phyloP scores from a whole-genome alignment of 2,888 invertebrate species.

The Amphipoea oculea region DNA sequence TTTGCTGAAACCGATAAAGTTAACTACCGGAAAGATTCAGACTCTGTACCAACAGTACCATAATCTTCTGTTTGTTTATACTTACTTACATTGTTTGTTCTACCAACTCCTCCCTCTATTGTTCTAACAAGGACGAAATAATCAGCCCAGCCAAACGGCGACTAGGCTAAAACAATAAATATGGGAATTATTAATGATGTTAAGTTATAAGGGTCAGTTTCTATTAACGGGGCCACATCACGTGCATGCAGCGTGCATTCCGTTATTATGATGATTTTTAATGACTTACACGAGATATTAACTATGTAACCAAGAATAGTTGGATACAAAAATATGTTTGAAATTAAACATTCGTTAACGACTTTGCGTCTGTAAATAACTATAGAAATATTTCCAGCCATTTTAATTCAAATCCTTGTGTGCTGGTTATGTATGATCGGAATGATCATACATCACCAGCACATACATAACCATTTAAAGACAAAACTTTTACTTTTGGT shows the following conservation, averaged over 20 bases:
- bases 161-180: slow-evolving; percentile 44
- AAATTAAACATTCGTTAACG: background rate
- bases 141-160: slow-evolving; percentile 27
- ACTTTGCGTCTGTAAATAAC: background rate
- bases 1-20: slow-evolving; percentile 42
- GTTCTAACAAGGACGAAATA: slow-evolving; percentile 55
- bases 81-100: slow-evolving; percentile 20
- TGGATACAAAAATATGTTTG: background rate
- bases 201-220: slow-evolving; percentile 17
- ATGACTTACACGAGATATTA: slow-evolving; percentile 11
- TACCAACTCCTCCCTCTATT: slow-evolving; percentile 40
- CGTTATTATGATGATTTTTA: background rate
- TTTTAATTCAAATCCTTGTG: background rate
- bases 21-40: slow-evolving; percentile 51
- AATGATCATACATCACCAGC: too few relatives aligned
- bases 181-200: slow-evolving; percentile 21
- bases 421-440: background rate
- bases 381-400: background rate
- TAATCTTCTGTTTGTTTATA: slow-evolving; percentile 54
- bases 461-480: background rate
- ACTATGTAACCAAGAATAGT: slow-evolving; percentile 13
- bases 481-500: background rate
- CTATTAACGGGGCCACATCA: slow-evolving; percentile 2
- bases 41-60: slow-evolving; percentile 39
- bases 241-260: background rate